These are phyloP conservation scores for Grapholita molesta DNA, from an alignment of 1,140 invertebrate species.

Conservation along the genomic window DNA sequence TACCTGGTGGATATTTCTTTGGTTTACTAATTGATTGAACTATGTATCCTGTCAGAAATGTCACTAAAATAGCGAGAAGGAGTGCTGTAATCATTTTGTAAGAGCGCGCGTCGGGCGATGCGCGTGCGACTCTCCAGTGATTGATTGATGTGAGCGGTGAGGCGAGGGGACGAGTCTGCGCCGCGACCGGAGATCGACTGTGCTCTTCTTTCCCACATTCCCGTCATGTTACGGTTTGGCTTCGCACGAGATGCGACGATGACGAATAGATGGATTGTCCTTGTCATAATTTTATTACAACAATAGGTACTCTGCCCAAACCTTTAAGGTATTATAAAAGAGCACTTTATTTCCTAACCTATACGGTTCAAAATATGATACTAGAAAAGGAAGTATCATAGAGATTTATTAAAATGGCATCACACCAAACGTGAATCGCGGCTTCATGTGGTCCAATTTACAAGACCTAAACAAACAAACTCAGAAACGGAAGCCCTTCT, in stretches of 20 bases:
- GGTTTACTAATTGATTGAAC: slow-evolving; percentile 31
- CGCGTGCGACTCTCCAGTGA: slow-evolving; percentile 1
- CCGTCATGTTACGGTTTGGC: not conserved
- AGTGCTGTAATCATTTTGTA: slow-evolving; percentile 27
- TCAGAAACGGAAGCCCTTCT: no score
- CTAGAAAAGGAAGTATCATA: not conserved
- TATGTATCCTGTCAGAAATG: slow-evolving; percentile 34
- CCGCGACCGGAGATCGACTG: slow-evolving; percentile 20
- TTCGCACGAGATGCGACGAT: not conserved
- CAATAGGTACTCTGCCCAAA: not conserved
- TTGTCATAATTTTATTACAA: not conserved
- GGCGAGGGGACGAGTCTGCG: not conserved
- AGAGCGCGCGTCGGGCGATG: slow-evolving; percentile 15
- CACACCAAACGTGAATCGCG: not conserved
- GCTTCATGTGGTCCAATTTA: no score
- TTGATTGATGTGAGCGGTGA: not conserved
- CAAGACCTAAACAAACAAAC: no score
- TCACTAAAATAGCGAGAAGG: slow-evolving; percentile 23
- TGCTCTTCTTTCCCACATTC: slow-evolving; percentile 9
- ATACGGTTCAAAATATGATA: not conserved
- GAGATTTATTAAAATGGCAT: not conserved
- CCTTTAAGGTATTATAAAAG: not conserved
- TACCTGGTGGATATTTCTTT: slow-evolving; percentile 35
- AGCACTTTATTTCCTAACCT: not conserved
- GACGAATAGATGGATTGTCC: not conserved